A percentile compares a stretch with the other conserved stretches of the same genome.
These are phyloP conservation scores for roundworm (Caenorhabditis elegans) DNA, from an alignment of 1,140 invertebrate species.

Conservation along the genomic window WBcel235 BX284606.5:4588501-4589000, in stretches of 20 bases:
- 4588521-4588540: background rate
- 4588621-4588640: too few relatives aligned
- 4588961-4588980: background rate
- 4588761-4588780: slow-evolving; percentile 16
- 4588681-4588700: too few relatives aligned
- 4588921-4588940: background rate
- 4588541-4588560: background rate
- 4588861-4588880: background rate
- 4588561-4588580: background rate
- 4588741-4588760: too few relatives aligned
- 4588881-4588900: background rate
- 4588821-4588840: background rate
- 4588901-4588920: background rate
- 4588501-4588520: background rate
- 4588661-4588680: too few relatives aligned
- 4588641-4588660: too few relatives aligned
- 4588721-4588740: too few relatives aligned
- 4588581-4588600: background rate
- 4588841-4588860: background rate
- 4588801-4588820: slow-evolving; percentile 8
- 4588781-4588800: background rate
- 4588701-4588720: too few relatives aligned
- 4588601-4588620: background rate
- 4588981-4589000: slow-evolving; percentile 4
- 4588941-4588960: background rate